phyloP scores from a whole-genome alignment of 2,797 vertebrate genomes.

The Danio jaintianensis region DNA sequence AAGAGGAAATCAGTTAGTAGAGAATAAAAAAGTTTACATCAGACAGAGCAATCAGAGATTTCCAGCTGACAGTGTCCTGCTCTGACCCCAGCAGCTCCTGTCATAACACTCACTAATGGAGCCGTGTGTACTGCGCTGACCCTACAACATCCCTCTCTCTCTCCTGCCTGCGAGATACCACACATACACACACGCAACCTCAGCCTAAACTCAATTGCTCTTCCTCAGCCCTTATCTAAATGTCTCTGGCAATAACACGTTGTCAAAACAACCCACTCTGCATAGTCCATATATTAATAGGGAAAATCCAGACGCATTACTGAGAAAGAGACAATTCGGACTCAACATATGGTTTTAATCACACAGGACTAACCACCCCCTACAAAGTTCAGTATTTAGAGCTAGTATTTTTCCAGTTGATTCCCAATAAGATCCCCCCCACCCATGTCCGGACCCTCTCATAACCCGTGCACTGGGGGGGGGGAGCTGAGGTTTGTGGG shows the following conservation, averaged over 20 bases:
- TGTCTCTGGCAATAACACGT: conserved; percentile 28
- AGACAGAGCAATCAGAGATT: conserved; percentile 29
- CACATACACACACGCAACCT: conserved; percentile 22
- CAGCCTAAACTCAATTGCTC: conserved; percentile 32
- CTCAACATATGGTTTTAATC: conserved; percentile 55
- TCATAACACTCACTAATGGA: conserved; percentile 47
- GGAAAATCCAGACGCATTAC: conserved; percentile 29
- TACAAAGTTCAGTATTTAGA: conserved; percentile 45
- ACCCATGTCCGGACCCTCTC: conserved; percentile 18
- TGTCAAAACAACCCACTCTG: conserved; percentile 30
- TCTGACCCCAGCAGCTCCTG: conserved; percentile 49
- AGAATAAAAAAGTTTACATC: conserved; percentile 42
- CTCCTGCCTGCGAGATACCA: conserved; percentile 37
- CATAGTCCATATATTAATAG: conserved; percentile 22
- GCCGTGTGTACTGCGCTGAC: conserved; percentile 38
- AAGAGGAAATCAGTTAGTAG: conserved; percentile 33
- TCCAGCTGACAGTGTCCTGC: conserved; percentile 37
- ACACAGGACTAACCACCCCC: conserved; percentile 43
- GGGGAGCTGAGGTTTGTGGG: conserved; percentile 43
- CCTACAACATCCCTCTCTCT: conserved; percentile 44
- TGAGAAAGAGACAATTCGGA: conserved; percentile 25
- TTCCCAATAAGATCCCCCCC: conserved; percentile 48
- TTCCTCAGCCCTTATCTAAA: conserved; percentile 45
- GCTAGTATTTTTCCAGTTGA: conserved; percentile 59
- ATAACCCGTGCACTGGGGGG: conserved; percentile 30